These are phyloP conservation scores for Phataginus tricuspis DNA, from an alignment of 2,797 vertebrate genomes.

Conservation along the genomic window DNA sequence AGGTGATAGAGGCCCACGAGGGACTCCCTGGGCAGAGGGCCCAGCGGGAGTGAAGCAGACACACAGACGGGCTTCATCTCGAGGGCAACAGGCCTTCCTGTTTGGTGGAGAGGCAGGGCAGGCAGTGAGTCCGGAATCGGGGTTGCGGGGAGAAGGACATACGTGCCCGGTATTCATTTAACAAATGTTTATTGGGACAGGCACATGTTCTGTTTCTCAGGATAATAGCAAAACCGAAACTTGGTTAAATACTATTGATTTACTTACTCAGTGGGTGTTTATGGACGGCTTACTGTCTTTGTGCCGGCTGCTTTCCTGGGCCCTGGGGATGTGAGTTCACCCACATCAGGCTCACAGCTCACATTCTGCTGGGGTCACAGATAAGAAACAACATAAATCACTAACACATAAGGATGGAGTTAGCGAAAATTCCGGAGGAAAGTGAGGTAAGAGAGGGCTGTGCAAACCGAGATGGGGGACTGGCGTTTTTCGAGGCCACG, in stretches of 20 bases:
- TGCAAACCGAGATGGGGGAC: rapidly evolving
- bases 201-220: background rate
- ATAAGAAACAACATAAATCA: background rate
- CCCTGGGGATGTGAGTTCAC: too few relatives aligned
- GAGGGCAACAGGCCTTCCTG: rapidly evolving
- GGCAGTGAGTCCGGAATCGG: background rate
- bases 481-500: background rate
- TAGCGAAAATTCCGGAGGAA: background rate
- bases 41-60: rapidly evolving
- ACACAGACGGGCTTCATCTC: rapidly evolving
- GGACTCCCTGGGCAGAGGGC: background rate
- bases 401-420: background rate
- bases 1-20: background rate
- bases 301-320: background rate
- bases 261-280: background rate
- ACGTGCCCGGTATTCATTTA: background rate
- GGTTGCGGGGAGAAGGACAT: background rate
- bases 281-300: background rate
- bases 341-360: background rate
- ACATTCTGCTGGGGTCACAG: background rate
- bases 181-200: background rate
- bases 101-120: background rate
- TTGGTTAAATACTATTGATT: too few relatives aligned
- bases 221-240: background rate
- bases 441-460: background rate